Base-by-base conservation (phyloP, 1,140 invertebrate species). In the Platorchestia sp. region DNA sequence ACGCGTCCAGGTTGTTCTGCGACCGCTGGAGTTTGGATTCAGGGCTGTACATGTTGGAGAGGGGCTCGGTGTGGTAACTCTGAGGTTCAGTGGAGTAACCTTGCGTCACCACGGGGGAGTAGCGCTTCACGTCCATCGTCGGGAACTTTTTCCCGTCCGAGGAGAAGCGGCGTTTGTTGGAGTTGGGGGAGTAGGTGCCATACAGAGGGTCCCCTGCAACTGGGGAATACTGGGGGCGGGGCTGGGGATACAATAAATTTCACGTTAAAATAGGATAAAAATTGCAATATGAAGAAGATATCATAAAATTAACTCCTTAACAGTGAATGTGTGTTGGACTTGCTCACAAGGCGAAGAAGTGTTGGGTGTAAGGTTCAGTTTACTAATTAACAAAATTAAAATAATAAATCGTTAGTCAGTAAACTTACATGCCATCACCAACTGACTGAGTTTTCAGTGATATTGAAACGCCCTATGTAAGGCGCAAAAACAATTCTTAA, bases 131-230 rank as follows among this genome's bases (percentile, higher is more conserved):
- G 89, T 96, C 96, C 86, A 96, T 45, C 0, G 96, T 96, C 41
- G 96, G 96, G 91, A 96, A 96, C 91, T 96, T 96, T 51, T 96
- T 96, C 0, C 86, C 53, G 86, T 96, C 96, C 45, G 96, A 95
- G 43, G 96, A 96, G 86, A 95, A 96, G 3, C 95, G 89, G n/a
- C 96, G 95, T 53, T 96, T 96, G 41, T 75, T 95, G n/a, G 95
- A 91, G 89, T 89, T 93, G 59, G 96, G 96, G n/a, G 96, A 96
- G 51, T 96, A 96, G 41, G 96, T 96, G 44, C 96, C 96, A 95
- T 96, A 96, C 44, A 96, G 95, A 90, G 95, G 96, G 41, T 96
- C 96, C n/a, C 95, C 95, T 6, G 91, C 44, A 27, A 47, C 91
- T 41, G 96, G 96, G 22, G 96, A 96, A 91, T 96, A 96, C 59